Evolutionary conservation across 2,113 vertebrate genomes (phyloP), one percentile per base, ranked within the genome.

Genomic region (Gopherus flavomarginatus): DNA sequence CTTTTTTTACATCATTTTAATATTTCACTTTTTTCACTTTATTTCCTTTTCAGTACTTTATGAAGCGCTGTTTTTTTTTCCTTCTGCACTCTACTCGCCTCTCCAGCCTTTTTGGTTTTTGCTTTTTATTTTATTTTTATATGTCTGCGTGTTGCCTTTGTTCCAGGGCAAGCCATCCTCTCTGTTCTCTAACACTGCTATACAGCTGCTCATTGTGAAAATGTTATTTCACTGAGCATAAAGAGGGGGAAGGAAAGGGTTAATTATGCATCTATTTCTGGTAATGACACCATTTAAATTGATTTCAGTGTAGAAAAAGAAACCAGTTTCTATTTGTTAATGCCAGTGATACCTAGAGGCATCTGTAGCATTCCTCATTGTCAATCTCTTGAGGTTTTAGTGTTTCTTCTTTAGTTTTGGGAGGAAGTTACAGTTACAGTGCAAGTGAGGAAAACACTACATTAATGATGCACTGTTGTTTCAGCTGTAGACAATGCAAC

Each of bases 131-230:
- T 96, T 83, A 87, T 57, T 97, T 96, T 95, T 96, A 82, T 97
- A 59, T 97, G 90, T 97, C 86, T 92, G 85, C 96, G 82, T 97
- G 80, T 97, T 92, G 91, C 91, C 83, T 98, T 97, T 97, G 97
- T 98, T 98, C 89, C 92, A 96, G 97, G 95, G 98, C 96, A 97
- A 97, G 90, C 96, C 97, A 98, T 97, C 87, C 56, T 97, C 88
- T 97, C 62, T 97, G 85, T 98, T 98, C 69, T 97, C 86, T 92
- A 96, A 94, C 81, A 87, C 82, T 97, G 69, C 86, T 97, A 59
- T 94, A 86, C 91, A 94, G 57, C 90, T 94, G 83, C 84, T 96
- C 90, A 92, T 90, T 87, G 94, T 97, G 88, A 95, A 97, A 95
- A 92, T 96, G 53, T 93, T 93, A 53, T 93, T 97, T 97, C 95